phyloP scores from a whole-genome alignment of 2,888 invertebrate genomes.

The Aromia moschata region DNA sequence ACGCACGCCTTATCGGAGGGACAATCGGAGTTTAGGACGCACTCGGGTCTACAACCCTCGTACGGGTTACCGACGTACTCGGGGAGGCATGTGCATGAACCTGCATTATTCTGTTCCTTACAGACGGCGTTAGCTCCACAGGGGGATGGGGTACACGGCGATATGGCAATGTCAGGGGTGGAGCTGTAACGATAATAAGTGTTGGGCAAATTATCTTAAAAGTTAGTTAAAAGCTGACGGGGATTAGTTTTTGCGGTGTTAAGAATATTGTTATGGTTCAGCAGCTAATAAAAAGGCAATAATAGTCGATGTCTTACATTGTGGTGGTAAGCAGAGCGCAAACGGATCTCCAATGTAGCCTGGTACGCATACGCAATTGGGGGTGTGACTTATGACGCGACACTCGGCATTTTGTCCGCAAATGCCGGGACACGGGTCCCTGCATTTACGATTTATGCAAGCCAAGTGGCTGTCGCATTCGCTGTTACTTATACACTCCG shows the following conservation, averaged over 20 bases:
- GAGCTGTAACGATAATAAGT: constrained; percentile 46
- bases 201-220: constrained; percentile 11
- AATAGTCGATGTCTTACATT: constrained; percentile 42
- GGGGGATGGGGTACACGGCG: constrained; percentile 73
- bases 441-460: constrained; percentile 79
- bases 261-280: constrained; percentile 16
- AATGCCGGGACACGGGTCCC: constrained; percentile 77
- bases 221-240: constrained; percentile 17
- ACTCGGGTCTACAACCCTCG: constrained; percentile 80
- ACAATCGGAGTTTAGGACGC: constrained; percentile 77
- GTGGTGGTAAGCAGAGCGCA: constrained; percentile 65
- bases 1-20: constrained; percentile 77
- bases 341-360: constrained; percentile 73
- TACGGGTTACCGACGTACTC: constrained; percentile 82
- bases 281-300: constrained; percentile 34
- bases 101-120: constrained; percentile 70
- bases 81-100: constrained; percentile 74
- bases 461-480: constrained; percentile 77
- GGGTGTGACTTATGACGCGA: constrained; percentile 77
- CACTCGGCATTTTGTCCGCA: constrained; percentile 81
- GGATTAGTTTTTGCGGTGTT: constrained; percentile 35
- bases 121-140: constrained; percentile 78
- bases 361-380: constrained; percentile 71
- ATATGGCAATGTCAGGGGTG: constrained; percentile 56
- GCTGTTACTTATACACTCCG: constrained; percentile 77